Evolutionary conservation across 2,797 vertebrate species (phyloP), one percentile per base, ranked within the genome.

Genomic region (Sebastes aleutianus): DNA sequence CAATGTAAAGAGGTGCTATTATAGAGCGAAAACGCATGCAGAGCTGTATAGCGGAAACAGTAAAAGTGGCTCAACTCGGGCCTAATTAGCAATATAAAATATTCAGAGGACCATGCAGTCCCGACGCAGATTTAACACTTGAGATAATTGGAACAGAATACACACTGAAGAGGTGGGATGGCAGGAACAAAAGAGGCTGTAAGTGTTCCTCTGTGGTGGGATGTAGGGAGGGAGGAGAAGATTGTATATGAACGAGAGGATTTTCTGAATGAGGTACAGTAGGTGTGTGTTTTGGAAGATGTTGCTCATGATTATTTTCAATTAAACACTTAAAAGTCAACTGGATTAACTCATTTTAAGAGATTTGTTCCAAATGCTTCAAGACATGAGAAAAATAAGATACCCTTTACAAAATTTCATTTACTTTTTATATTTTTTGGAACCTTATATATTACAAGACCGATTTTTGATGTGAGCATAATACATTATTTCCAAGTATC

Each of bases 81-180:
- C 63, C 61, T 92, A 88, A 91, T 88, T 88, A 86, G 79, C 36
- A 1, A 64, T 70, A 89, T 94, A 67, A 92, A 90, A 90, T 88
- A 94, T 94, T 92, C 89, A 93, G 80, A 74, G 68, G 72, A 81
- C 34, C 31, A 50, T 50, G 47, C 47, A 67, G 89, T 82, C 68
- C 57, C 67, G 39, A 74, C 27, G 18, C 83, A 84, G 85, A 91
- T 88, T 88, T 90, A 76, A 88, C 87, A 84, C 80, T 86, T 74
- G 78, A 85, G 90, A 88, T 93, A 92, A 94, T 88, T 92, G 87
- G 88, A 92, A 86, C 71, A 64, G 89, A 87, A 92, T 80, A 73
- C 27, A 57, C 69, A 72, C 43, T 78, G 63, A 82, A 82, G 82
- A 58, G 83, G 56, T 63, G 63, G 27, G 50, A 75, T 79, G 65